Base-by-base conservation (phyloP, 2,888 invertebrate genomes). In the Amiota communis region DNA sequence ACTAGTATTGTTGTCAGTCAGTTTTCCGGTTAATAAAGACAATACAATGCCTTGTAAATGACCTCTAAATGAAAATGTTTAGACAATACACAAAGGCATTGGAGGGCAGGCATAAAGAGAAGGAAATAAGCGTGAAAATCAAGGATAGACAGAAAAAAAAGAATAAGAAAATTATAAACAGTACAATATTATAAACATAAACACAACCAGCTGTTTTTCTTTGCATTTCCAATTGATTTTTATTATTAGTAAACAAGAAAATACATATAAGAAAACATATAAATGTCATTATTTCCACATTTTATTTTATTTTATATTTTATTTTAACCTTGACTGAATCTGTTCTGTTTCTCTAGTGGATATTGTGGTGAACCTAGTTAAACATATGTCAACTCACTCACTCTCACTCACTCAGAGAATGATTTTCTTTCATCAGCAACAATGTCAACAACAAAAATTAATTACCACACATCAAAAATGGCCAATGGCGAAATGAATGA, bases 11-110 rank as follows among this genome's bases (percentile, higher is more conserved):
- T 53, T 63, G 20, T 36, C n/a, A 36, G 63, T 63, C 36, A 36
- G 23, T 63, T 63, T 63, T 63, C 63, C 63, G 63, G 63, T 46
- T 63, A 63, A 63, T 63, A 63, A 63, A 63, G 63, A 65, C n/a
- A 65, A 48, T 23, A 65, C 64, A 65, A 65, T 65, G 48, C 64
- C 48, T 47, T 48, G 64, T 48, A 65, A 47, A 65, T 47, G 64
- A 48, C 64, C 64, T 65, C 64, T 65, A 65, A 65, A 65, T 17
- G 9, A 65, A 48, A 65, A 65, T 65, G 47, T 65, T 46, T 48
- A 10, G 17, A 65, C 36, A 47, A 13, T 23, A 51, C n/a, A 10
- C 53, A 51, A n/a, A 51, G 46, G n/a, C 3, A 36, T 2, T n/a
- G n/a, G 3, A 8, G 2, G 46, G 2, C 46, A 23, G 23, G 17